Base-by-base conservation (phyloP, 1,140 invertebrate species). In the Drosophila saltans region DNA sequence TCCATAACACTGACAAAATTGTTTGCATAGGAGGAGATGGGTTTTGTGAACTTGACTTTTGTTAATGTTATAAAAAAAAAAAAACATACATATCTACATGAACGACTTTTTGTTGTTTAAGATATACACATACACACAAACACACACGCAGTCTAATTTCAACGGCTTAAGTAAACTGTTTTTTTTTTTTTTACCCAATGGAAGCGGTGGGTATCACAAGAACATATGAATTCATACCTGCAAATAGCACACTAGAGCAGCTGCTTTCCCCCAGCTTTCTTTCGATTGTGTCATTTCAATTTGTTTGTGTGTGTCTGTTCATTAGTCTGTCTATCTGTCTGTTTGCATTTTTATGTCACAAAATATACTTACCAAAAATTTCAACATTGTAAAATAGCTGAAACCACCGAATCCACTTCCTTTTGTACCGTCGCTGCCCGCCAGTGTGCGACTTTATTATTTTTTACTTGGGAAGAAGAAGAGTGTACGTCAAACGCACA, bases 331-430 rank as follows among this genome's bases (percentile, higher is more conserved):
- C 33, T 26, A 9, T 26, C 2, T 26, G 45, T 52, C 2, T 52
- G 45, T n/a, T 52, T 52, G 21, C 9, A 52, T 52, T 52, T 52
- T 52, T 52, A 10, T 52, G 45, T 52, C 45, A 52, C 8, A 24
- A 26, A 0, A 36, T 30, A 63, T 8, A 67, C 84, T 89, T 72
- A 89, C 84, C 75, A 79, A 52, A 84, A 89, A 89, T 26, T 89
- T 89, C 6, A 89, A 30, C 84, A 89, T 89, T 16, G 81, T 81
- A 48, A 66, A 69, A 40, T 56, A 73, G 55, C 57, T 75, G 39
- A 89, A 84, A 61, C 66, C 59, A 30, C 71, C 61, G 36, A 89
- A 75, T 57, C 63, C 59, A 36, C 71, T 65, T 59, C 57, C 57
- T 26, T 67, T 61, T 33, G 78, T 89, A 36, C 81, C 78, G 30